Evolutionary conservation across 2,113 vertebrate genomes (phyloP).

Genomic region (Sceloporus undulatus): DNA sequence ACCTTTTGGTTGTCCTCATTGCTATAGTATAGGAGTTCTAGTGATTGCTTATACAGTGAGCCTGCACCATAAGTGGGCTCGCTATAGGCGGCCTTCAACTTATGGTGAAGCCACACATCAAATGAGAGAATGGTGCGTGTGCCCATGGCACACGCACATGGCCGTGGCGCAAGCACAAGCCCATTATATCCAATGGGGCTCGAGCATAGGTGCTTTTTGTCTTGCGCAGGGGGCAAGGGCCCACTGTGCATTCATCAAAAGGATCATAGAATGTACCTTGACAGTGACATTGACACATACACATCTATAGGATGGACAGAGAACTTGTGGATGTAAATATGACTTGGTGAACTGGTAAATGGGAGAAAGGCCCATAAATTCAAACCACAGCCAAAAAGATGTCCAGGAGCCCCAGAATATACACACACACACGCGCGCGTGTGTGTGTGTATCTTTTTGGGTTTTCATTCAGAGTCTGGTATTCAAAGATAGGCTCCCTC

Average conservation of each 20-base stretch:
- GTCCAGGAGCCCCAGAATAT: not conserved
- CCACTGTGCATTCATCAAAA: not conserved
- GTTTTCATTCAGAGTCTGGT: not conserved
- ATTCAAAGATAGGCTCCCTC: not conserved
- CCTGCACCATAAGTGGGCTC: too few relatives aligned
- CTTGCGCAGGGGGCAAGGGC: too few relatives aligned
- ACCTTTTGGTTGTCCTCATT: constrained; percentile 8
- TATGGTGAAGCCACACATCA: too few relatives aligned
- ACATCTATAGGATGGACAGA: too few relatives aligned
- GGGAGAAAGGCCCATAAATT: not conserved
- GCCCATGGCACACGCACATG: too few relatives aligned
- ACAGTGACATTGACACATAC: not conserved
- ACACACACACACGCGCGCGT: not conserved
- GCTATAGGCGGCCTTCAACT: too few relatives aligned
- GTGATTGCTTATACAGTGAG: not conserved
- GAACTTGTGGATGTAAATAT: not conserved
- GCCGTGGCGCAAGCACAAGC: too few relatives aligned
- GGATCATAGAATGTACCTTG: not conserved
- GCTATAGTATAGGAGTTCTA: not conserved
- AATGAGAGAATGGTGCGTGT: too few relatives aligned
- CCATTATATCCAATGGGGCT: too few relatives aligned
- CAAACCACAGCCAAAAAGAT: not conserved
- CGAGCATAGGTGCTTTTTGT: too few relatives aligned
- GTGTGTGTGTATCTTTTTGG: not conserved
- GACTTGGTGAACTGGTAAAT: not conserved